These are phyloP conservation scores for Luffia ferchaultella DNA, from an alignment of 2,888 invertebrate genomes.

Conservation along the genomic window DNA sequence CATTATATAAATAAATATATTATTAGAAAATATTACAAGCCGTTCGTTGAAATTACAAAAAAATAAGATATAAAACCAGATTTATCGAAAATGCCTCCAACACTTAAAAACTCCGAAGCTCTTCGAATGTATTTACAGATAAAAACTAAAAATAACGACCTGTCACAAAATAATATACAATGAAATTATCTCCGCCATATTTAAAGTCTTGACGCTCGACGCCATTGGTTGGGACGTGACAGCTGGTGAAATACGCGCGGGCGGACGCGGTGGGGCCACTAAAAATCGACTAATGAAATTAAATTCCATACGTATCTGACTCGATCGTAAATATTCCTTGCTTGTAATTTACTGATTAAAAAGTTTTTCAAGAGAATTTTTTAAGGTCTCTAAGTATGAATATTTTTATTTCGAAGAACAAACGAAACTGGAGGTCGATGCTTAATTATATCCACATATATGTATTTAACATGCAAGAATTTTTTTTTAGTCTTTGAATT, in stretches of 20 bases:
- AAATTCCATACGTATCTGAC: constrained; percentile 62
- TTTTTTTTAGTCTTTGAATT: too few relatives aligned
- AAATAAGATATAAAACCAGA: too few relatives aligned
- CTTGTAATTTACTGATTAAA: constrained; percentile 57
- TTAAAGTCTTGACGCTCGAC: constrained; percentile 46
- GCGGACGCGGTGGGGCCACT: constrained; percentile 56
- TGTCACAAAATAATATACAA: constrained; percentile 66
- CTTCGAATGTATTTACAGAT: constrained; percentile 26
- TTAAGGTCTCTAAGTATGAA: neutral
- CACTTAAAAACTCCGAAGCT: constrained; percentile 6
- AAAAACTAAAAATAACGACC: constrained; percentile 63
- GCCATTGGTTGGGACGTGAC: constrained; percentile 52
- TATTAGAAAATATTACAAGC: too few relatives aligned
- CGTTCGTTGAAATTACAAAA: too few relatives aligned
- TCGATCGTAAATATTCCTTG: constrained; percentile 58
- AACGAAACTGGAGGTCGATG: too few relatives aligned
- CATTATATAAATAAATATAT: too few relatives aligned
- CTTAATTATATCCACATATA: too few relatives aligned
- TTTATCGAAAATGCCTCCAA: constrained; percentile 7
- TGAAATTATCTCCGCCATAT: constrained; percentile 65
- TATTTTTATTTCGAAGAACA: too few relatives aligned
- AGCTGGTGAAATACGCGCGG: constrained; percentile 59
- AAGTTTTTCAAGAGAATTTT: neutral
- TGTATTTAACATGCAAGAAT: too few relatives aligned
- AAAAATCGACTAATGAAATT: constrained; percentile 63